Base-by-base conservation (phyloP, 2,797 vertebrate genomes). In the Platyrinchus mystaceus region DNA sequence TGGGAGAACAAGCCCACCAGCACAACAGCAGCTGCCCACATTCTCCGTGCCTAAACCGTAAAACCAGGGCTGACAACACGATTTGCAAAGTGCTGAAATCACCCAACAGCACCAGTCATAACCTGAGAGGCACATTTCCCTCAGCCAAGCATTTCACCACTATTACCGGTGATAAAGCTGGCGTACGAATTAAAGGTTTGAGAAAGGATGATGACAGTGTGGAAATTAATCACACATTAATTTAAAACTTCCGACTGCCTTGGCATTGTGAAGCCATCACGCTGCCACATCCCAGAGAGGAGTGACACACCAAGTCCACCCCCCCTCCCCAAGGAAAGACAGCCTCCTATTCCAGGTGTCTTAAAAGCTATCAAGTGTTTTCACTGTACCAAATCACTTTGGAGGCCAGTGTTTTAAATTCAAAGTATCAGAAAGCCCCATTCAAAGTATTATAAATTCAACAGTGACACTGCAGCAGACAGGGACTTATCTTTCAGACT, bases 401-500 rank as follows among this genome's bases (percentile, higher is more conserved):
- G 84, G 50, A 68, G 59, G 46, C 9, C 55, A 32, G n/a, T 18
- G 34, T 71, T 89, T 88, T 69, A 92, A 81, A 93, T 62, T 44
- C 64, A 50, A 78, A 55, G 47, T 75, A 86, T 36, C 44, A 91
- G 49, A 94, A 94, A 84, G 52, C 36, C 34, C 68, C 47, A 52
- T 39, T 76, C 43, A 75, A 87, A 88, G 67, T 27, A 76, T 26
- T 68, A 47, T 41, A 93, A 95, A 95, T 95, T 94, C 66, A 96
- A 67, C 53, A 93, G 77, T 37, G 75, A 71, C 85, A 63, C 47
- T 89, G 71, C 49, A 81, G 68, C 59, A 87, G 85, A 71, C 69
- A 89, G 53, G 64, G 88, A 84, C 96, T 95, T 93, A 90, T 93
- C 91, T 95, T 85, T 82, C 71, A 89, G 92, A 63, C 84, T 78